Evolutionary conservation across 2,113 vertebrate species (phyloP), one percentile per base, ranked within the genome.

Genomic region (Felis chaus): DNA sequence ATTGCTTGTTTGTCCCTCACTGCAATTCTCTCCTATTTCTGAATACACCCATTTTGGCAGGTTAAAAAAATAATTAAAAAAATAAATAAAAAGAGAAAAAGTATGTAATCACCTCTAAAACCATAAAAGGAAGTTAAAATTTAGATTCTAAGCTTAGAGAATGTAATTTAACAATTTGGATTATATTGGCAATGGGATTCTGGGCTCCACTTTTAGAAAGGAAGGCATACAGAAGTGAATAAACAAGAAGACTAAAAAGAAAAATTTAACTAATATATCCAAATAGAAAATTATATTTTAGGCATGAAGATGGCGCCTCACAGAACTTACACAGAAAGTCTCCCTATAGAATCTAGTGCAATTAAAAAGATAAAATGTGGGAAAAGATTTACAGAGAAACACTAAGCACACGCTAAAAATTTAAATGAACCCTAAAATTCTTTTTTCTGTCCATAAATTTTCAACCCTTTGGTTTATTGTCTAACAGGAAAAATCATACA

Each of bases 401-500:
- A 79, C 69, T 79, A 89, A 97, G 84, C 57, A 33, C 65, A 23
- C 25, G 41, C 15, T 57, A 78, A 50, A 80, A 84, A 45, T 92
- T 91, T 69, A 94, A 96, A 11, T 41, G 94, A 65, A 15, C 8
- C n/a, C 61, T 31, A 94, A 53, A 94, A 53, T 63, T 63, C 73
- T 84, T 39, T 95, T 90, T 79, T 36, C 80, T 76, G 21, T 41
- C 36, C 41, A 83, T 79, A 19, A 55, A 45, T 71, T 94, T 89
- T 73, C 21, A 91, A 31, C 27, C 25, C 27, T 88, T 91, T 3
- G 33, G 25, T 33, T 97, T 71, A 84, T 50, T 15, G 29, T 80
- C 41, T 85, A 85, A 71, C 8, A 76, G 36, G 78, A 96, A 96
- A 96, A 92, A 66, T 71, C 13, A 95, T 63, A 89, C 33, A 65